These are phyloP conservation scores for Chloropsis hardwickii DNA, from an alignment of 2,113 vertebrate genomes.

Conservation along the genomic window DNA sequence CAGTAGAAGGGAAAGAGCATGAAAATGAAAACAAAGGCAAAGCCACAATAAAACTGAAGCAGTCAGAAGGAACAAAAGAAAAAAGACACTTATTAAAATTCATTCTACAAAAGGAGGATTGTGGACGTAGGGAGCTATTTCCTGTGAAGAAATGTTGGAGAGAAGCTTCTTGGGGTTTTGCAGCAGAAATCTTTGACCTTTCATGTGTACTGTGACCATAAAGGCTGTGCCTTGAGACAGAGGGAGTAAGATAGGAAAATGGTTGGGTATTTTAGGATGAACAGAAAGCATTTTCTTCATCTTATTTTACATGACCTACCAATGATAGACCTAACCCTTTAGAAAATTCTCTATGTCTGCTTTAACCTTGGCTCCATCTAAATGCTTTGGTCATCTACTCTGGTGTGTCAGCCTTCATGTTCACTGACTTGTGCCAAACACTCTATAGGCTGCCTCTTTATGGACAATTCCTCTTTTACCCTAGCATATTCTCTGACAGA, in stretches of 20 bases:
- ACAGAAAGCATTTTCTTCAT: background rate
- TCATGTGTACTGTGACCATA: background rate
- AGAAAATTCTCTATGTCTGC: conserved; percentile 8
- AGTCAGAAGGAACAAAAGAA: background rate
- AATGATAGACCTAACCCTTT: background rate
- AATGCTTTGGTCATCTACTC: background rate
- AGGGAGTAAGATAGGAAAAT: background rate
- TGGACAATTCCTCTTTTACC: background rate
- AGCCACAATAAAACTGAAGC: conserved; percentile 23
- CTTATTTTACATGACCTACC: background rate
- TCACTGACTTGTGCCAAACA: background rate
- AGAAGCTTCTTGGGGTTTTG: background rate
- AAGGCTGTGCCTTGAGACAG: background rate
- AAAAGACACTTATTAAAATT: background rate
- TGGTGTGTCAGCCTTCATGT: background rate
- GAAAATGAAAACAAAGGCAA: conserved; percentile 47
- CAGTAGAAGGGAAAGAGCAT: background rate
- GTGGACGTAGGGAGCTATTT: background rate
- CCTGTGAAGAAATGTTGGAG: background rate
- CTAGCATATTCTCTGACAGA: background rate
- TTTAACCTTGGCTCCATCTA: background rate
- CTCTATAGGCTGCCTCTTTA: background rate
- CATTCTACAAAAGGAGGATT: background rate
- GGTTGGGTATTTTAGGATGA: conserved; percentile 2
- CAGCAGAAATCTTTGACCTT: background rate